phyloP scores from a whole-genome alignment of 2,888 invertebrate species.

The Pandemis cinnamomeana region DNA sequence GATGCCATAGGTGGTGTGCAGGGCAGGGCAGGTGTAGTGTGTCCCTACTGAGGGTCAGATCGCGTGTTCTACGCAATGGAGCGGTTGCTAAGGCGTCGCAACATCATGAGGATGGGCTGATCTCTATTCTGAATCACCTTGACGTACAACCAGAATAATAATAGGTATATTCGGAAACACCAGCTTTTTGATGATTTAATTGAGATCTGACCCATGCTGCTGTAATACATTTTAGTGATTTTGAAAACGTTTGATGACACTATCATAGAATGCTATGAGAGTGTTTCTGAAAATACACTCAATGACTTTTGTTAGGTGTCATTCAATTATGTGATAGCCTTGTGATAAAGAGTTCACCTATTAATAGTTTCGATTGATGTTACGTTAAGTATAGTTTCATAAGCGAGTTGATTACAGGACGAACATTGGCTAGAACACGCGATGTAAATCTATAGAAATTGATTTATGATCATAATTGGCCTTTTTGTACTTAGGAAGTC shows the following conservation, averaged over 20 bases:
- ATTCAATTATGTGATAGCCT: slow-evolving; percentile 65
- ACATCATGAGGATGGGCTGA: slow-evolving; percentile 82
- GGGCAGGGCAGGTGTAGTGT: slow-evolving; percentile 85
- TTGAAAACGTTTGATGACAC: slow-evolving; percentile 18
- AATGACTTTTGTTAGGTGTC: slow-evolving; percentile 35
- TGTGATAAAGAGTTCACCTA: slow-evolving; percentile 69
- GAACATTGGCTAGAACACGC: slow-evolving; percentile 80
- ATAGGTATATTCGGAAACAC: neutral
- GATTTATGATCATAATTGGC: slow-evolving; percentile 70
- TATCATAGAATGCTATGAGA: slow-evolving; percentile 6
- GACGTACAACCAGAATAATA: slow-evolving; percentile 31
- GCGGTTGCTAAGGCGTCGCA: slow-evolving; percentile 79
- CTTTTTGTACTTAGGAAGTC: slow-evolving; percentile 73
- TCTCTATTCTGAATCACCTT: slow-evolving; percentile 46
- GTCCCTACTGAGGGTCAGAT: slow-evolving; percentile 85
- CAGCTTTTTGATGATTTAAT: slow-evolving; percentile 8
- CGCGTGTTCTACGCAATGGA: slow-evolving; percentile 84
- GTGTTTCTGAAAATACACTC: slow-evolving; percentile 16
- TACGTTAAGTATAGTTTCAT: slow-evolving; percentile 60
- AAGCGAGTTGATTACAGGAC: slow-evolving; percentile 60
- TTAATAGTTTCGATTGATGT: slow-evolving; percentile 57
- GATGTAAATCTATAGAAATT: slow-evolving; percentile 62
- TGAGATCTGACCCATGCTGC: slow-evolving; percentile 35
- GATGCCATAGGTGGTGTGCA: slow-evolving; percentile 74
- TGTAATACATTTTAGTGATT: slow-evolving; percentile 25